Evolutionary conservation across 2,113 vertebrate species (phyloP).

Genomic region (Hemiprocne comata): DNA sequence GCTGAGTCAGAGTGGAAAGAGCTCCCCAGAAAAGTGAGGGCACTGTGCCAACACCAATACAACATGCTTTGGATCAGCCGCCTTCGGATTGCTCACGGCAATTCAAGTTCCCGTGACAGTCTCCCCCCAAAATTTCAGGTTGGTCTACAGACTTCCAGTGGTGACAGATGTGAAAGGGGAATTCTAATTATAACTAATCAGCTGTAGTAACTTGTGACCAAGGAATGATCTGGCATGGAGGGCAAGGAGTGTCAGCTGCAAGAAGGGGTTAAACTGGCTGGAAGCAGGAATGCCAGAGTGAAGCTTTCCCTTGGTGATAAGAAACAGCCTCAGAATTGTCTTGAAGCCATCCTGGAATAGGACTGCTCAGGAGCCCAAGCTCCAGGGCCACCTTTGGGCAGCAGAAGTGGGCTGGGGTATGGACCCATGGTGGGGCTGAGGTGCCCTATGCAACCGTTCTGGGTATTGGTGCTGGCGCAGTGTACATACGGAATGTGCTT

Average conservation of each 20-base stretch:
- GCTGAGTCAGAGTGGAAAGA: constrained; percentile 7
- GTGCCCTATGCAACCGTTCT: neutral
- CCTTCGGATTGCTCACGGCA: neutral
- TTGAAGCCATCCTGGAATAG: neutral
- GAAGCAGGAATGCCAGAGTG: neutral
- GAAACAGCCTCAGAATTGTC: neutral
- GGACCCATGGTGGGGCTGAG: neutral
- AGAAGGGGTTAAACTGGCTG: neutral
- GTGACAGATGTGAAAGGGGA: neutral
- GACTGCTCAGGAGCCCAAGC: neutral
- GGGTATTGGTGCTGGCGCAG: neutral
- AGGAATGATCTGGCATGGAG: neutral
- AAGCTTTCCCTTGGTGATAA: neutral
- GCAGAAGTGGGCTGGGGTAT: neutral
- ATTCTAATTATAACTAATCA: neutral
- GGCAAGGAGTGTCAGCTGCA: neutral
- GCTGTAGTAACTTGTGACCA: neutral
- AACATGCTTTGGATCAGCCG: neutral
- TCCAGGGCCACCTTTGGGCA: neutral
- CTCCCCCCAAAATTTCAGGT: neutral
- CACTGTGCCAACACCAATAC: neutral
- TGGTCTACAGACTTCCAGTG: neutral
- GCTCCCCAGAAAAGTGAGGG: neutral
- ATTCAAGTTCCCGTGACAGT: neutral
- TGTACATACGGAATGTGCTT: neutral